A percentile compares a stretch with the other conserved stretches of the same genome.
These are phyloP conservation scores for Columba janthina DNA, from an alignment of 2,113 vertebrate species.

Conservation along the genomic window DNA sequence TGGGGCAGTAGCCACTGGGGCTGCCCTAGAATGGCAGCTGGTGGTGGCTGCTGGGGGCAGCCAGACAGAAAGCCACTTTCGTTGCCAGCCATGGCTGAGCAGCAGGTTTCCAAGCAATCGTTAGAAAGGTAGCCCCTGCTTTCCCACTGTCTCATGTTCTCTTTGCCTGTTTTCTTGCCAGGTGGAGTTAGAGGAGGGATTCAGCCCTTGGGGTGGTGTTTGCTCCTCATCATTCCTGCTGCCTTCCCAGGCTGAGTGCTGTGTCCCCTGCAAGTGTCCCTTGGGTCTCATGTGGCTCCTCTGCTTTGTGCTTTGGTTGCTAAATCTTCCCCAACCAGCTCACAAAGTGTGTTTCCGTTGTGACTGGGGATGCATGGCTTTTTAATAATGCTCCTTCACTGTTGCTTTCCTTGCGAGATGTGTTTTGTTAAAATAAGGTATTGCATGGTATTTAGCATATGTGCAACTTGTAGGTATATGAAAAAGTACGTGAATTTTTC, in stretches of 20 bases:
- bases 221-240: neutral
- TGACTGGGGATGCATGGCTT: neutral
- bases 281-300: neutral
- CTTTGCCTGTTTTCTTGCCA: neutral
- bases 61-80: neutral
- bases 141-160: neutral
- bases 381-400: neutral
- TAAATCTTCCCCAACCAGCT: neutral
- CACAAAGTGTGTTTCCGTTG: neutral
- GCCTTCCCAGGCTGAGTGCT: neutral
- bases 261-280: neutral
- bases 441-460: neutral
- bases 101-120: neutral
- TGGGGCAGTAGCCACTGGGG: neutral
- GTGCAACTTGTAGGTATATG: accelerated
- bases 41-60: neutral
- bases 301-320: neutral
- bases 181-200: neutral
- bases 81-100: no score
- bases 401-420: neutral
- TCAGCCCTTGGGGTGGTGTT: neutral
- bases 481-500: neutral
- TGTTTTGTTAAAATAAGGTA: neutral
- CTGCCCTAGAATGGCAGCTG: neutral
- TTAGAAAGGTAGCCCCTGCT: neutral